phyloP scores from a whole-genome alignment of 2,797 vertebrate genomes.

The Gambusia yucatana region DNA sequence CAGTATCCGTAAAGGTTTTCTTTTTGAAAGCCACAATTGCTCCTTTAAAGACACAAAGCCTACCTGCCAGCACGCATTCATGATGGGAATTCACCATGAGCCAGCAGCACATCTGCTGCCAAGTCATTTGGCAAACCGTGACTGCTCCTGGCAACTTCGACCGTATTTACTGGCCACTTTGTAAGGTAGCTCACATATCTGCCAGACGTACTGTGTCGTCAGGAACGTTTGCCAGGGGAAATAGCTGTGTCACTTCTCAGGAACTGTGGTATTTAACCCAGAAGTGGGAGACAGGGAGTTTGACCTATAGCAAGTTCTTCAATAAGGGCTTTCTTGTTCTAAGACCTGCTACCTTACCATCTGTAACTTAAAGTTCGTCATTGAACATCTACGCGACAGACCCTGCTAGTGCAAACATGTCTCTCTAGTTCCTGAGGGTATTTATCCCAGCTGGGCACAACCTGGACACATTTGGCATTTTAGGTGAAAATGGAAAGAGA shows the following conservation, averaged over 20 bases:
- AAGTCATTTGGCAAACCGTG: constrained; percentile 49
- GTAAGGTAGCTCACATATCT: constrained; percentile 52
- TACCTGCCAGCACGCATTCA: constrained; percentile 30
- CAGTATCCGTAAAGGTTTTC: constrained; percentile 13
- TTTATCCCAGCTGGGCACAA: not conserved
- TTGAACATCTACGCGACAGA: not conserved
- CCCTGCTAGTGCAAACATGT: not conserved
- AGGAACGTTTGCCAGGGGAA: constrained; percentile 23
- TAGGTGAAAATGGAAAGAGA: not conserved
- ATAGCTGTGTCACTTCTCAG: constrained; percentile 38
- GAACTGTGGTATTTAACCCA: constrained; percentile 19
- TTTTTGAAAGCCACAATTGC: constrained; percentile 30
- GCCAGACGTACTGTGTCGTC: constrained; percentile 38
- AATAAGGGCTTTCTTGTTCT: constrained; percentile 14
- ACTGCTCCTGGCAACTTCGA: constrained; percentile 38
- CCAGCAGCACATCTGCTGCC: constrained; percentile 40
- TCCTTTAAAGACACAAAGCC: constrained; percentile 36
- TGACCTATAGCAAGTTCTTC: constrained; percentile 8
- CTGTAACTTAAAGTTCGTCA: not conserved
- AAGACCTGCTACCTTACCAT: not conserved
- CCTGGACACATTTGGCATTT: not conserved
- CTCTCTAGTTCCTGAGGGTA: not conserved
- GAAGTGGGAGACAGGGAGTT: constrained; percentile 4
- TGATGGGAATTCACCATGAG: constrained; percentile 39
- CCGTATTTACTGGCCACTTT: constrained; percentile 33